Percentiles rank a stretch among this genome's conserved stretches.
Evolutionary conservation across 2,113 vertebrate species (phyloP).

Genomic region (Steatornis caripensis): DNA sequence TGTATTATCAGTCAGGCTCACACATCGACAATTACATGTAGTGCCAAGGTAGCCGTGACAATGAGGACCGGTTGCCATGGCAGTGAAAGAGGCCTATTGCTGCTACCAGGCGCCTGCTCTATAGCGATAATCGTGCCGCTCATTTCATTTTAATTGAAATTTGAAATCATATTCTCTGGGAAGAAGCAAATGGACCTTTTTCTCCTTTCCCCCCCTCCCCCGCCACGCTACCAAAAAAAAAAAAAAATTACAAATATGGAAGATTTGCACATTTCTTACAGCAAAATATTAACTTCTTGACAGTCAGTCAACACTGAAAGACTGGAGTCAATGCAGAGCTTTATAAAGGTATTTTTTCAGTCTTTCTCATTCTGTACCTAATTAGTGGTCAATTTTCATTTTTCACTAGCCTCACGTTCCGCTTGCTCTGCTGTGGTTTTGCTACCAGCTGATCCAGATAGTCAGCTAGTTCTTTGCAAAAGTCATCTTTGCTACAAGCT

Average conservation of each 20-base stretch:
- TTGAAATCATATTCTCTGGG: conserved; percentile 76
- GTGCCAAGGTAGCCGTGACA: conserved; percentile 81
- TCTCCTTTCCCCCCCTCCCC: too few species aligned
- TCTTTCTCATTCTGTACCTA: conserved; percentile 32
- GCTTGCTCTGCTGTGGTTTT: neutral
- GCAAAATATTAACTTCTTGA: conserved; percentile 55
- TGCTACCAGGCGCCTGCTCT: conserved; percentile 75
- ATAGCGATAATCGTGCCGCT: conserved; percentile 80
- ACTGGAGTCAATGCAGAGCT: neutral
- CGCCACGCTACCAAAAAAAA: too few species aligned
- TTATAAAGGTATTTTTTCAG: conserved; percentile 4
- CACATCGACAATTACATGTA: conserved; percentile 80
- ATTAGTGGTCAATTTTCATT: conserved; percentile 40
- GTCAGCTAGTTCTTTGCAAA: neutral
- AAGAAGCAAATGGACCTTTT: conserved; percentile 71
- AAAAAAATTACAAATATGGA: conserved; percentile 32
- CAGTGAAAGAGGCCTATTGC: conserved; percentile 78
- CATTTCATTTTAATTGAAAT: conserved; percentile 88
- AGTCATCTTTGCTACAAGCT: neutral
- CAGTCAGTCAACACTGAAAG: neutral
- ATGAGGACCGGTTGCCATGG: conserved; percentile 82
- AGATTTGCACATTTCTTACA: conserved; percentile 58
- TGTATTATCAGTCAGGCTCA: conserved; percentile 84
- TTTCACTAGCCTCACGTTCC: neutral
- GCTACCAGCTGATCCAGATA: neutral